These are phyloP conservation scores for Pseudoips prasinana DNA, from an alignment of 2,888 invertebrate genomes.

Conservation along the genomic window DNA sequence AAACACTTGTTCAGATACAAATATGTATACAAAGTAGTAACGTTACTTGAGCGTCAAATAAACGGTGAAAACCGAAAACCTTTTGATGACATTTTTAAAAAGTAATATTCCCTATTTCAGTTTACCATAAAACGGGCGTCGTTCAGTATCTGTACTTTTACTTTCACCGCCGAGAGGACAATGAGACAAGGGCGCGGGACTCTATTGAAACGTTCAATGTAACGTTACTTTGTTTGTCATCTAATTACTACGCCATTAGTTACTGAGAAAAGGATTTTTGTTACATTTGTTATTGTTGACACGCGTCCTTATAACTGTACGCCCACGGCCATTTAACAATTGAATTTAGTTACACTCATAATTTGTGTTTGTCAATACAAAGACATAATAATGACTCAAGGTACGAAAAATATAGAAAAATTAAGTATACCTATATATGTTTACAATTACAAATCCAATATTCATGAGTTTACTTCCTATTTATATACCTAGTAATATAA, in stretches of 20 bases:
- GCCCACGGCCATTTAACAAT: constrained; percentile 25
- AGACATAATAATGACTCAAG: neutral
- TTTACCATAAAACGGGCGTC: constrained; percentile 42
- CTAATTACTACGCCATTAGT: constrained; percentile 53
- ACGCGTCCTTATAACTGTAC: constrained; percentile 44
- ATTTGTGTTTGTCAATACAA: constrained; percentile 12
- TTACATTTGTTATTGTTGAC: constrained; percentile 40
- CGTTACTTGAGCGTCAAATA: constrained; percentile 1
- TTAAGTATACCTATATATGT: neutral
- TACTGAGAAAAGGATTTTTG: constrained; percentile 43
- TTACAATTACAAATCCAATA: neutral
- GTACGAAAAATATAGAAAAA: neutral
- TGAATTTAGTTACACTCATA: constrained; percentile 14
- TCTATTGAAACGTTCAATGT: constrained; percentile 45
- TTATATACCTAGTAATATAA: neutral
- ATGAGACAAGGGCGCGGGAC: constrained; percentile 39
- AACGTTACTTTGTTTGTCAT: constrained; percentile 58
- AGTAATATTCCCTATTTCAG: constrained; percentile 29
- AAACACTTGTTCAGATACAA: constrained; percentile 6
- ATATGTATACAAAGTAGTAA: constrained; percentile 6
- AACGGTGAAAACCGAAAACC: constrained; percentile 13
- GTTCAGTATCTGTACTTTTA: constrained; percentile 48
- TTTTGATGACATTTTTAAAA: constrained; percentile 26
- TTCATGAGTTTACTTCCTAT: neutral
- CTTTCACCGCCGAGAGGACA: constrained; percentile 55